phyloP scores from a whole-genome alignment of 2,113 vertebrate species.

The Scomber scombrus region DNA sequence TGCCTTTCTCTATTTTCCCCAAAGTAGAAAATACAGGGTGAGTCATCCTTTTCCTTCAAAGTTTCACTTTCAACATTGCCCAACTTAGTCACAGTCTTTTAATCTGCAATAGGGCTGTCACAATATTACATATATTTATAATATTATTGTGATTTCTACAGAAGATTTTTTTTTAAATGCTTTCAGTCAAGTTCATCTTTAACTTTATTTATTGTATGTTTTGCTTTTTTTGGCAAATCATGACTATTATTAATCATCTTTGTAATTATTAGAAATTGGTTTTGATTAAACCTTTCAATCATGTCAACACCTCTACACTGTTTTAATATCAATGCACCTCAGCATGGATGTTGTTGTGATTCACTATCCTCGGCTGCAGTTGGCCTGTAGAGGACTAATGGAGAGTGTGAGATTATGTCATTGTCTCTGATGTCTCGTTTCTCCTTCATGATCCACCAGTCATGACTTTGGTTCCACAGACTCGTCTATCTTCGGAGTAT shows the following conservation, averaged over 20 bases:
- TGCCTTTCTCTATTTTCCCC: conserved; percentile 92
- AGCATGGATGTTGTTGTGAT: not conserved
- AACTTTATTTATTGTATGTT: no score
- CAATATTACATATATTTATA: no score
- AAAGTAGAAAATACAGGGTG: conserved; percentile 93
- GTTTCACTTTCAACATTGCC: not conserved
- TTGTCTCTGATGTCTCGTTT: conserved; percentile 11
- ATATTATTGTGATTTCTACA: no score
- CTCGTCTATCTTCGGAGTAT: conserved; percentile 90
- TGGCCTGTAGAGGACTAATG: not conserved
- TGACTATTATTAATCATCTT: no score
- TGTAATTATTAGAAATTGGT: no score
- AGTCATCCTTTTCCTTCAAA: conserved; percentile 31
- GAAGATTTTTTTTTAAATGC: no score
- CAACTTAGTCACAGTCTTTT: not conserved
- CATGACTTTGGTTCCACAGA: conserved; percentile 90
- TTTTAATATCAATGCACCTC: not conserved
- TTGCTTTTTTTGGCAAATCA: no score
- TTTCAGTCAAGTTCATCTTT: no score
- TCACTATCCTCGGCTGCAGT: not conserved
- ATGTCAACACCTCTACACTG: not conserved
- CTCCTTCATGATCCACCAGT: conserved; percentile 78
- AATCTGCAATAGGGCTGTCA: no score
- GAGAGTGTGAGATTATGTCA: conserved; percentile 1
- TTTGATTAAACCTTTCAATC: not conserved